A percentile compares a stretch with the other conserved stretches of the same genome.
Evolutionary conservation across 2,888 invertebrate species (phyloP).

Genomic region (Drosophila austrosaltans): DNA sequence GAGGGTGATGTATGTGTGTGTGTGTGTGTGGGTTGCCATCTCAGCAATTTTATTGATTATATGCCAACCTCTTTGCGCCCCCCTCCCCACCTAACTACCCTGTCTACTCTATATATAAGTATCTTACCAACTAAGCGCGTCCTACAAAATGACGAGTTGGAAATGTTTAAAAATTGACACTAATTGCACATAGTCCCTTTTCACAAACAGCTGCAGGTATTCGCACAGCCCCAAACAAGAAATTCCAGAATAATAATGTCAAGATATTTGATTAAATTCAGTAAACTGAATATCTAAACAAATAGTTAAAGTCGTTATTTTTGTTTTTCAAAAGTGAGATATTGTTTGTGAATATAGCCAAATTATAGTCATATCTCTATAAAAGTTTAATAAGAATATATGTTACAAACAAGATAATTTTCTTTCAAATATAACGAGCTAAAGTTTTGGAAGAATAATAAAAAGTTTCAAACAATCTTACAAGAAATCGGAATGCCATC

Average conservation of each 20-base stretch:
- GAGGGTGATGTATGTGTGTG: background rate
- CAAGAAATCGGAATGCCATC: too few relatives aligned
- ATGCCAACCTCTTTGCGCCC: constrained; percentile 19
- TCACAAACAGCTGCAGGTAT: constrained; percentile 41
- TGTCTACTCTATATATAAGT: constrained; percentile 3
- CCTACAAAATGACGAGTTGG: constrained; percentile 53
- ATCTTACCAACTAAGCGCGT: constrained; percentile 5
- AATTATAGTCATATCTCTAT: too few relatives aligned
- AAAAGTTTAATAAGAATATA: too few relatives aligned
- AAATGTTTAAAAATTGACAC: constrained; percentile 71
- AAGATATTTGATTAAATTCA: background rate
- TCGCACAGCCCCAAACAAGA: constrained; percentile 33
- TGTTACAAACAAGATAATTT: too few relatives aligned
- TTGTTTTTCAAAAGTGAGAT: too few relatives aligned
- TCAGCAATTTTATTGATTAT: constrained; percentile 55
- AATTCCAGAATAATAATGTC: constrained; percentile 33
- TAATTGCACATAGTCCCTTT: constrained; percentile 58
- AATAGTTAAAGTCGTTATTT: background rate
- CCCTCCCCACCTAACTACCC: background rate
- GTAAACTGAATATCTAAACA: background rate
- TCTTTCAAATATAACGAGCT: too few relatives aligned
- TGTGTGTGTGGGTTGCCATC: constrained; percentile 28
- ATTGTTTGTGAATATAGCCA: too few relatives aligned
- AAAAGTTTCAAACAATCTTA: too few relatives aligned
- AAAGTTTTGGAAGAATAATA: too few relatives aligned